These are phyloP conservation scores for Philereme transversata DNA, from an alignment of 2,888 invertebrate genomes.

Conservation along the genomic window DNA sequence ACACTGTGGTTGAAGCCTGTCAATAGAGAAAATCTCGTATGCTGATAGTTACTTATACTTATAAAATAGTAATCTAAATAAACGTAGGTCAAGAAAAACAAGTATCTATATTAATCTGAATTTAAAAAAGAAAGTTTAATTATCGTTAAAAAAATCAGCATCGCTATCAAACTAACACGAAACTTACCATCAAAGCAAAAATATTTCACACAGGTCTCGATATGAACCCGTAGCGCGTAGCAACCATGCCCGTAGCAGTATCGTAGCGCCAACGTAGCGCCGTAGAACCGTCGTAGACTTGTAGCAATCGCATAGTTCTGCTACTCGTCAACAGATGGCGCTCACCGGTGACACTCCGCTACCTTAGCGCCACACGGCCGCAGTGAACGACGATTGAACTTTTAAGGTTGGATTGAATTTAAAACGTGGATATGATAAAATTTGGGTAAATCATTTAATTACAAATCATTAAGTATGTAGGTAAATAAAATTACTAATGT, in stretches of 20 bases:
- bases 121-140: not conserved
- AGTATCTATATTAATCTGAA: not conserved
- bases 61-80: not conserved
- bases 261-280: slow-evolving; percentile 23
- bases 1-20: not conserved
- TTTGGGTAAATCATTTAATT: no score
- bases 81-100: not conserved
- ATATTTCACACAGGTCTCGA: not conserved
- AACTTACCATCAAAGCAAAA: not conserved
- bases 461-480: no score
- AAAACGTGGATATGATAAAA: no score
- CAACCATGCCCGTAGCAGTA: slow-evolving; percentile 1
- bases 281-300: slow-evolving; percentile 31
- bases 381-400: slow-evolving; percentile 19
- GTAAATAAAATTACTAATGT: no score
- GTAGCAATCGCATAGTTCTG: slow-evolving; percentile 28
- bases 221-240: slow-evolving; percentile 23
- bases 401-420: not conserved
- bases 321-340: slow-evolving; percentile 46
- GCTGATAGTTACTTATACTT: not conserved
- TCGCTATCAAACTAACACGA: no score
- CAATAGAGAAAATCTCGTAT: not conserved
- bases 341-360: slow-evolving; percentile 1
- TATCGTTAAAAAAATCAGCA: no score
- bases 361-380: slow-evolving; percentile 20